These are phyloP conservation scores for Sabellastarte sp. DNA, from an alignment of 2,888 invertebrate genomes.

Conservation along the genomic window DNA sequence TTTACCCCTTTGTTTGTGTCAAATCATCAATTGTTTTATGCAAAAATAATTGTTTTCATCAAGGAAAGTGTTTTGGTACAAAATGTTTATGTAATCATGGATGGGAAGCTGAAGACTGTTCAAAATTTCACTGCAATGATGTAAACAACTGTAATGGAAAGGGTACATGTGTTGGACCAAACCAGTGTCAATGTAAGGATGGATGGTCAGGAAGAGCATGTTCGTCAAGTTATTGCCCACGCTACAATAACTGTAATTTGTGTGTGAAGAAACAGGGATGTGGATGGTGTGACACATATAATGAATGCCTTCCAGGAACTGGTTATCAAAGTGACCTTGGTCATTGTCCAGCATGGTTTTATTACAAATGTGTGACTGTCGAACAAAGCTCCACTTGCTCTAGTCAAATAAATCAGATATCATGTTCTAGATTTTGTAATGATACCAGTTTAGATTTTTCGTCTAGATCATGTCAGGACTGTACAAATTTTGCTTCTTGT, in stretches of 20 bases:
- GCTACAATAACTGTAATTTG: not conserved
- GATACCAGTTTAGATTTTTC: not conserved
- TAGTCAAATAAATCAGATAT: not conserved
- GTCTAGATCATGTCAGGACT: not conserved
- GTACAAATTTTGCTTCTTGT: not conserved
- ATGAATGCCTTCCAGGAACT: constrained; percentile 5
- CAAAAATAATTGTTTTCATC: constrained; percentile 3
- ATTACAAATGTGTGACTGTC: constrained; percentile 4
- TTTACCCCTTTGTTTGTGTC: not conserved
- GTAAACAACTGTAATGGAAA: not conserved
- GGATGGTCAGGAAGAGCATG: constrained; percentile 5
- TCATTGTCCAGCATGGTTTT: constrained; percentile 10
- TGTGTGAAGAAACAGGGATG: constrained; percentile 4
- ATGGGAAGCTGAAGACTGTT: constrained; percentile 3
- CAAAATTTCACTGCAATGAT: not conserved
- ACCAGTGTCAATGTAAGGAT: constrained; percentile 4
- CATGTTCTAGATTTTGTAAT: not conserved
- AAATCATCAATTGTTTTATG: not conserved
- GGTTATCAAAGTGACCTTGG: no score
- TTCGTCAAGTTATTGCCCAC: constrained; percentile 5
- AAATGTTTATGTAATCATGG: constrained; percentile 1
- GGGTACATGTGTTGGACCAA: constrained; percentile 7
- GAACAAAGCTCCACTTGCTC: not conserved
- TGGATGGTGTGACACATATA: constrained; percentile 7
- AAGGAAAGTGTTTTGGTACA: not conserved